Base-by-base conservation (phyloP, 2,888 invertebrate species). In the Charanyca ferruginea region DNA sequence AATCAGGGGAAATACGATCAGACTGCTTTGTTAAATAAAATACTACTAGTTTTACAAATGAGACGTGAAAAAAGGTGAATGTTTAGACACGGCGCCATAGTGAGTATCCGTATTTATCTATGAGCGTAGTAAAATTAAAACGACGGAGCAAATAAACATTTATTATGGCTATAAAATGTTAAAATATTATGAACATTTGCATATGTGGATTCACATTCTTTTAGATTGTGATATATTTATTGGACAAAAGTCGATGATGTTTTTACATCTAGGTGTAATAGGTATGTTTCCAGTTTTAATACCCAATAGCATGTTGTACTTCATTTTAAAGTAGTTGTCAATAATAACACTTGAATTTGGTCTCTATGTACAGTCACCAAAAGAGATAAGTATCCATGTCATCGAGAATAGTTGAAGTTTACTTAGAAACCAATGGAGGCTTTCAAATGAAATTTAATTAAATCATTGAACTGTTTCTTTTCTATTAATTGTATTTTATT, bases 71-170 rank as follows among this genome's bases (percentile, higher is more conserved):
- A 51, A 59, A 11, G 23, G 7, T 47, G 22, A 61, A 60, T 51
- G 22, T 18, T 16, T 1, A 32, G 1, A 53, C 5, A 20, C 8
- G 54, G 41, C 45, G 63, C 71, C 35, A 49, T 54, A 54, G 7
- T 9, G 38, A 13, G 16, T 8, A 23, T 32, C 5, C 8, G n/a
- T 48, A 25, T 60, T 57, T 52, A 73, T 66, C 60, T 73, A 61
- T 66, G 58, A 47, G 35, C 18, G 62, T 59, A 55, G 58, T 63
- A 57, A 68, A 55, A 68, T 44, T 28, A 18, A 16, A 58, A 22
- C n/a, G 71, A 49, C 38, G 9, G 3, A 48, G 45, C 45, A 41
- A 55, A 73, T 59, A 44, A 52, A 73, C 62, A 44, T 7, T 59
- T 25, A 60, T 48, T 23, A 47, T 3, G 6, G 38, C 25, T 11